A percentile compares a stretch with the other conserved stretches of the same genome.
Evolutionary conservation across 2,113 vertebrate species (phyloP).

Genomic region (Phainopepla nitens): DNA sequence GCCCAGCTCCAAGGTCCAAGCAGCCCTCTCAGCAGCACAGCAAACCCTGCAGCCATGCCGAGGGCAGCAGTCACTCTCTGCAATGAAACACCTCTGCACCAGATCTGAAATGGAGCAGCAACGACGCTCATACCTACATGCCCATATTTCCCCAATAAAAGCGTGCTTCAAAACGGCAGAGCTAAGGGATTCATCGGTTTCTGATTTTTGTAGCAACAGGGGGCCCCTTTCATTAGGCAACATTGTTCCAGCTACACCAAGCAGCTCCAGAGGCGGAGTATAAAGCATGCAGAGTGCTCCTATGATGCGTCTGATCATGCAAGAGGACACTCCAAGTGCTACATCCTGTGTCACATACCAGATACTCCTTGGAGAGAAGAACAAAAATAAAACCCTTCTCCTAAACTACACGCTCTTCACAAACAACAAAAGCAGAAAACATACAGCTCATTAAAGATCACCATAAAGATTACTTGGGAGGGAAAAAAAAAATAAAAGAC

Average conservation of each 20-base stretch:
- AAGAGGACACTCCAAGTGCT: not conserved
- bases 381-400: not conserved
- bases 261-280: not conserved
- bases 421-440: not conserved
- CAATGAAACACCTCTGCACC: not conserved
- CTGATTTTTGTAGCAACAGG: conserved; percentile 38
- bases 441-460: not conserved
- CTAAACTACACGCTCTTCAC: not conserved
- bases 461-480: not conserved
- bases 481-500: not conserved
- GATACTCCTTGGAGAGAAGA: not conserved
- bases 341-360: conserved; percentile 21
- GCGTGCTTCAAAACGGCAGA: not conserved
- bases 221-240: conserved; percentile 15
- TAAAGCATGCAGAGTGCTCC: not conserved
- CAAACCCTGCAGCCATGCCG: accelerated
- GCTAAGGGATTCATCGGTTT: not conserved
- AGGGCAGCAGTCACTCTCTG: not conserved
- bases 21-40: not conserved
- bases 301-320: not conserved
- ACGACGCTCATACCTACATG: not conserved
- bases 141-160: not conserved
- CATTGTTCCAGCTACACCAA: conserved; percentile 10
- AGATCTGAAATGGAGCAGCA: not conserved
- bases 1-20: not conserved